phyloP scores from a whole-genome alignment of 2,113 vertebrate species.

The Origma solitaria region DNA sequence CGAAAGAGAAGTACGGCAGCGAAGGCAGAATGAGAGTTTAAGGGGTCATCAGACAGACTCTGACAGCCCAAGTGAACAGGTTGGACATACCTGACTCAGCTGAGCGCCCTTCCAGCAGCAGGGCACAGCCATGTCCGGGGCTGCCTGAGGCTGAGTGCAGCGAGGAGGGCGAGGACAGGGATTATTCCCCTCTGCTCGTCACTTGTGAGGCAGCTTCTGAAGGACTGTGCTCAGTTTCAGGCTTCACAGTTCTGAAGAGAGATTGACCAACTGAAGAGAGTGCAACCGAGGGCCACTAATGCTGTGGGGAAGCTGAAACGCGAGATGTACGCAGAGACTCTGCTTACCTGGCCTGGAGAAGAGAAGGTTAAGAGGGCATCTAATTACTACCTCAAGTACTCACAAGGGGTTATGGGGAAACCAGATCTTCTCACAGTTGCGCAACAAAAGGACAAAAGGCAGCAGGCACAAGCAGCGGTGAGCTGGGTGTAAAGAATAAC shows the following conservation, averaged over 20 bases:
- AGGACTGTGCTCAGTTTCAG: not conserved
- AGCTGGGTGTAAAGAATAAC: not conserved
- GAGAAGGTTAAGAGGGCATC: not conserved
- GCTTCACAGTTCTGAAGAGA: not conserved
- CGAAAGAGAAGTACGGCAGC: not conserved
- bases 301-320: not conserved
- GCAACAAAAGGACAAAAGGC: not conserved
- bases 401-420: not conserved
- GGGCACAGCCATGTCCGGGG: accelerated
- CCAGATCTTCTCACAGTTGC: not conserved
- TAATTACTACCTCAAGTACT: not conserved
- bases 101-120: accelerated
- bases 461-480: not conserved
- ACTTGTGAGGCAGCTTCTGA: not conserved
- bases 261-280: not conserved
- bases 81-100: not conserved
- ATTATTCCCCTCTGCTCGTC: not conserved
- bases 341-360: not conserved
- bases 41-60: not conserved
- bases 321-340: not conserved
- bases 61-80: accelerated
- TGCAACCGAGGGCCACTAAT: not conserved
- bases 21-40: not conserved
- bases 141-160: not conserved
- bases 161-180: accelerated